These are phyloP conservation scores for Phyllostomus hastatus DNA, from an alignment of 2,113 vertebrate genomes.

Conservation along the genomic window DNA sequence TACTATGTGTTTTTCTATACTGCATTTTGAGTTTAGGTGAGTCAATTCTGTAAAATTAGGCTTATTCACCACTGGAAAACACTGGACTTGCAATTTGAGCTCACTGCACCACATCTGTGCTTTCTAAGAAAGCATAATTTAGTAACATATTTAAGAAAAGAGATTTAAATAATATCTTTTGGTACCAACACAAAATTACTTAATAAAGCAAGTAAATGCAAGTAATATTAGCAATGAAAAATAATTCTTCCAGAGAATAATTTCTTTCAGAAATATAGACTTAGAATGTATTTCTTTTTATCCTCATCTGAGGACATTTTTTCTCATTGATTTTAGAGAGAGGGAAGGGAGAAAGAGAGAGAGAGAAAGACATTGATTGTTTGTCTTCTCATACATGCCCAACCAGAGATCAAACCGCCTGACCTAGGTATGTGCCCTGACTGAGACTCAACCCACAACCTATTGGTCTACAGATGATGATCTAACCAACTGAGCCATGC, in stretches of 20 bases:
- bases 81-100: neutral
- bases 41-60: neutral
- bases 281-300: neutral
- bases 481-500: neutral
- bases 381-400: too few species aligned
- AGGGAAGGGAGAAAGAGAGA: too few species aligned
- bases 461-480: too few species aligned
- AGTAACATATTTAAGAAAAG: neutral
- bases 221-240: neutral
- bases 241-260: neutral
- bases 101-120: neutral
- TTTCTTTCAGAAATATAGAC: constrained; percentile 6
- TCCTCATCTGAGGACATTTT: too few species aligned
- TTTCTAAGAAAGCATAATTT: constrained; percentile 1
- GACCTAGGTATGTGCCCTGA: too few species aligned
- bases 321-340: too few species aligned
- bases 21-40: neutral
- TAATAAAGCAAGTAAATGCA: constrained; percentile 9
- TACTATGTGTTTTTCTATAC: neutral
- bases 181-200: neutral
- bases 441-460: too few species aligned
- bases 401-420: too few species aligned
- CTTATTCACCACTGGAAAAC: neutral
- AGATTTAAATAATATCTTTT: neutral
- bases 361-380: too few species aligned